Conservation (phyloP, 92 coral and sea anemone genomes). For the Porites rus region DNA sequence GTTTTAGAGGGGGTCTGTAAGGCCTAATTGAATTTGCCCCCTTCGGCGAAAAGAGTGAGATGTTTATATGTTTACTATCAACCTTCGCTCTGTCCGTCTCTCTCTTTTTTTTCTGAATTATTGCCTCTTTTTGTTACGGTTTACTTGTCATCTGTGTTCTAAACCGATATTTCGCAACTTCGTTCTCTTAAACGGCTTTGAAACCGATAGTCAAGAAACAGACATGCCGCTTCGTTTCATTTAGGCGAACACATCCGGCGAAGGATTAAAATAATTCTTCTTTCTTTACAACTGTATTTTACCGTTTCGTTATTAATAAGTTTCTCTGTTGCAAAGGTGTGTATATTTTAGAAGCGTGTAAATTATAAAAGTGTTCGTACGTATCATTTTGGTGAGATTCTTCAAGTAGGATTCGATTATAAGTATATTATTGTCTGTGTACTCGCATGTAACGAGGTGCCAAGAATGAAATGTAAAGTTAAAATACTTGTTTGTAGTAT, state of each 20-base stretch:
- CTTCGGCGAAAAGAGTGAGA: conserved; percentile 9
- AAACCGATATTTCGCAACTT: not conserved
- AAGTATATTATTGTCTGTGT: not conserved
- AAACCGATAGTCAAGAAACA: not conserved
- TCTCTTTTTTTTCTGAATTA: not conserved
- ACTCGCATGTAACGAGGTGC: not conserved
- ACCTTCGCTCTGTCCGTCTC: not conserved
- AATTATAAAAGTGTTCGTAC: not conserved
- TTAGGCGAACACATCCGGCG: not conserved
- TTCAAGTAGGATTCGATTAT: not conserved
- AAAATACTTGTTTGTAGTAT: no score
- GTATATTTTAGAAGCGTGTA: not conserved
- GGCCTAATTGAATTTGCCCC: conserved; percentile 5
- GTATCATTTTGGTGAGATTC: not conserved
- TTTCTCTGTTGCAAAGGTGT: not conserved
- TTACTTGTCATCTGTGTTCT: not conserved
- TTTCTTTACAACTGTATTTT: not conserved
- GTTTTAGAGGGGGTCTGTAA: conserved; percentile 29
- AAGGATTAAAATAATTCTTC: not conserved
- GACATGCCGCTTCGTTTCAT: not conserved
- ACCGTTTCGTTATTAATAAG: not conserved
- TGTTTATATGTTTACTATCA: conserved; percentile 22
- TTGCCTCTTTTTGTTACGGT: not conserved
- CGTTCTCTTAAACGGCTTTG: not conserved
- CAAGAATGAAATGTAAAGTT: not conserved